These are phyloP conservation scores for Amiota communis DNA, from an alignment of 2,888 invertebrate species.

Conservation along the genomic window DNA sequence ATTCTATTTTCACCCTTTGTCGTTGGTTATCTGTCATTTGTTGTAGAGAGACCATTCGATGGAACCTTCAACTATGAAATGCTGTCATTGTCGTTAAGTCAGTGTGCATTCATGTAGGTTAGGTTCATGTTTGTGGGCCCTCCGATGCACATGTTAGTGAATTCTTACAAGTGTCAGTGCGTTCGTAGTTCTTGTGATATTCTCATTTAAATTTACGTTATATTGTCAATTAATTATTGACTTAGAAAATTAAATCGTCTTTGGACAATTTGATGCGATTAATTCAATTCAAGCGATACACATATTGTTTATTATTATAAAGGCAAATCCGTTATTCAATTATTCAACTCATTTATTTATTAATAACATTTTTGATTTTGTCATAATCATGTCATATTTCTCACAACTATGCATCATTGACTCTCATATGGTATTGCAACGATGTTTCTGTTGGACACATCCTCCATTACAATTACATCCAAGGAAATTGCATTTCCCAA, in stretches of 20 bases:
- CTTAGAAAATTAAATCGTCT: constrained; percentile 60
- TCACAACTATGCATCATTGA: no score
- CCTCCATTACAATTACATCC: no score
- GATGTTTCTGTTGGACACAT: no score
- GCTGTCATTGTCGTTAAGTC: constrained; percentile 20
- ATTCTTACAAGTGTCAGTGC: constrained; percentile 30
- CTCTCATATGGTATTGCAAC: no score
- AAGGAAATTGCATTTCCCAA: no score
- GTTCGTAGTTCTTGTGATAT: constrained; percentile 32
- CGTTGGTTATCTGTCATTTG: not conserved
- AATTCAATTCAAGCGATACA: not conserved
- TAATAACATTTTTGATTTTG: no score
- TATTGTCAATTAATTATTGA: constrained; percentile 55
- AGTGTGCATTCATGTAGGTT: constrained; percentile 25
- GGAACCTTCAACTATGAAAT: not conserved
- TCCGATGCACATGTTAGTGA: constrained; percentile 16
- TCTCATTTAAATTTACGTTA: constrained; percentile 52
- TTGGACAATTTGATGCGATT: constrained; percentile 45
- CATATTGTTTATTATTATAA: no score
- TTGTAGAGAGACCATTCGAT: not conserved
- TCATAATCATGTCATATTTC: no score
- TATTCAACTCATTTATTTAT: no score
- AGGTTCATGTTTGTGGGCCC: constrained; percentile 15
- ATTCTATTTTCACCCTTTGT: no score
- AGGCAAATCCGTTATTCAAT: no score